Evolutionary conservation across 1,140 invertebrate species (phyloP).

Genomic region (Cepaea nemoralis): DNA sequence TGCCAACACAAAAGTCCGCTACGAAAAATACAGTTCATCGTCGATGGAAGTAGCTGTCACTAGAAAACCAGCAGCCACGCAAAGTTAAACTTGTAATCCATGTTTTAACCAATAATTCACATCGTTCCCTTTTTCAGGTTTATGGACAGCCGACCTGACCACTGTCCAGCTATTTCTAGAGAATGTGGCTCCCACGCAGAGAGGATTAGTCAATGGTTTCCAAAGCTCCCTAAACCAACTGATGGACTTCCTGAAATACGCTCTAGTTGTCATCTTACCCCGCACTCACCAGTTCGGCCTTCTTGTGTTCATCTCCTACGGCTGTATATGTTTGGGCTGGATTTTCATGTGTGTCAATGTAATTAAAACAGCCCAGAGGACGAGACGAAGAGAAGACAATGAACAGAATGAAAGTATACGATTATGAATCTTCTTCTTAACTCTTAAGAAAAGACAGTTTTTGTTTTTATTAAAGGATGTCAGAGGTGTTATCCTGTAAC

Average conservation of each 20-base stretch:
- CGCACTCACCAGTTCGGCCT: conserved; percentile 50
- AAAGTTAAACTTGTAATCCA: no score
- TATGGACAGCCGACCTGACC: conserved; percentile 76
- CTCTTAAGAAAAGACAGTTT: no score
- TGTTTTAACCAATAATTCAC: no score
- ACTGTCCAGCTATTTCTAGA: conserved; percentile 77
- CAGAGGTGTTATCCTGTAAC: no score
- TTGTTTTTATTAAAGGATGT: no score
- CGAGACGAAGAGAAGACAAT: no score
- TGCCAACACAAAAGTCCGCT: no score
- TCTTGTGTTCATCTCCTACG: conserved; percentile 53
- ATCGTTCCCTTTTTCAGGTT: conserved; percentile 61
- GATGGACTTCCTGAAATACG: conserved; percentile 74
- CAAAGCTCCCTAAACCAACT: conserved; percentile 75
- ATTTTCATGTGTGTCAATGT: conserved; percentile 2
- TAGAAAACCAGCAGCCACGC: no score
- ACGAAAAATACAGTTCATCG: no score
- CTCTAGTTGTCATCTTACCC: conserved; percentile 70
- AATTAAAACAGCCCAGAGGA: background rate
- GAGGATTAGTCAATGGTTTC: conserved; percentile 76
- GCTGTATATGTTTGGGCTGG: conserved; percentile 46
- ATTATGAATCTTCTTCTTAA: no score
- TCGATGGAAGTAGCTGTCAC: no score
- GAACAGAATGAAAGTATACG: no score
- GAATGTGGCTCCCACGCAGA: conserved; percentile 72